Conservation (phyloP, 2,113 vertebrate genomes). For the Centropus unirufus region DNA sequence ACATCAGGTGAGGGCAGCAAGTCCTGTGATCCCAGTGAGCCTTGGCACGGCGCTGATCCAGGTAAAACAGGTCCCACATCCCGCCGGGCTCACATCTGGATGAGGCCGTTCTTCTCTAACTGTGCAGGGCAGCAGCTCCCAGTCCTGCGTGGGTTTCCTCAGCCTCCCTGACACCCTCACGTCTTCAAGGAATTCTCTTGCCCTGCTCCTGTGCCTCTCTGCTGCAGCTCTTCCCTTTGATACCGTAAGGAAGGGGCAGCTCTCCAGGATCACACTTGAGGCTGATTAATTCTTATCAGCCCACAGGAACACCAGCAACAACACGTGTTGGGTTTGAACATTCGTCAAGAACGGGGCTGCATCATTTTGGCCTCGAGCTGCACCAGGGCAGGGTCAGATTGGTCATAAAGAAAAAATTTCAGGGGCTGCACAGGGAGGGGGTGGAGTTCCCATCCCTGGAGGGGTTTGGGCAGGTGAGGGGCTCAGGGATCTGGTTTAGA, state of each 20-base stretch:
- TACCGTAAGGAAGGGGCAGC: background rate
- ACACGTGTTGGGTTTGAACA: background rate
- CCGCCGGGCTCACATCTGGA: background rate
- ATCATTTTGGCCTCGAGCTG: background rate
- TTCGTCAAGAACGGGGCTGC: background rate
- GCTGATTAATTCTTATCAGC: background rate
- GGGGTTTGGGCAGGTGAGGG: no score
- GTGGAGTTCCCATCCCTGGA: no score
- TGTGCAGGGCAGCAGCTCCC: background rate
- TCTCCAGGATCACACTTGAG: background rate
- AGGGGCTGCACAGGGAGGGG: no score
- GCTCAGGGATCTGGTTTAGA: no score
- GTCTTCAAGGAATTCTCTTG: fast-evolving
- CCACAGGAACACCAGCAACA: background rate
- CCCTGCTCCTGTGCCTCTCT: background rate
- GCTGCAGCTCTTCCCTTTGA: background rate
- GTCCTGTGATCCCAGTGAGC: fast-evolving
- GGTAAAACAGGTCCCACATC: background rate
- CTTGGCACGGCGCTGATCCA: background rate
- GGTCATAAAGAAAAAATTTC: no score
- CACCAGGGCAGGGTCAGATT: no score
- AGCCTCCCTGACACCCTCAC: background rate
- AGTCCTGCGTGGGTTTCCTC: background rate
- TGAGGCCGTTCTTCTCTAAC: background rate
- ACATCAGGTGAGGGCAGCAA: constrained; percentile 85